These are phyloP conservation scores for Synanceia verrucosa DNA, from an alignment of 2,797 vertebrate genomes.

Conservation along the genomic window DNA sequence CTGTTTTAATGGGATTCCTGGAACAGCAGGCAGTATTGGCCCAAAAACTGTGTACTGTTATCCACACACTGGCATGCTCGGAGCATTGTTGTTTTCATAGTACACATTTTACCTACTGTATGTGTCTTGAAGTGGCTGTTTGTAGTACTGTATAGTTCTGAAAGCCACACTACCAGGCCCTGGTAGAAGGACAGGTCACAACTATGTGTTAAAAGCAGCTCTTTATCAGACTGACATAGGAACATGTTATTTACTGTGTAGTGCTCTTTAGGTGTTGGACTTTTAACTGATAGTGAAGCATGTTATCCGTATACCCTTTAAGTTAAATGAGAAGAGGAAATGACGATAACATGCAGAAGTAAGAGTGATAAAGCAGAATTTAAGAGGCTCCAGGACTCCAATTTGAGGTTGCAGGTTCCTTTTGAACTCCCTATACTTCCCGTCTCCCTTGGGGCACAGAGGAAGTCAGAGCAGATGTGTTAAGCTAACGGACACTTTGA, in stretches of 20 bases:
- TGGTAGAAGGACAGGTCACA: not conserved
- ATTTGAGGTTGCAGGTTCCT: slow-evolving; percentile 61
- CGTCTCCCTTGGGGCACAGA: slow-evolving; percentile 52
- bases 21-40: slow-evolving; percentile 34
- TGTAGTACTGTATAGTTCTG: not conserved
- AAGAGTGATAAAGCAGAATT: slow-evolving; percentile 31
- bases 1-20: slow-evolving; percentile 61
- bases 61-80: not conserved
- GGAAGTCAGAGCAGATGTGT: slow-evolving; percentile 78
- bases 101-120: not conserved
- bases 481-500: slow-evolving; percentile 66
- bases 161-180: not conserved
- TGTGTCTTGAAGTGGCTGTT: not conserved
- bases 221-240: not conserved
- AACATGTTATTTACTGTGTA: not conserved
- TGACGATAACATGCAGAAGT: slow-evolving; percentile 20
- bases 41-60: not conserved
- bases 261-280: not conserved
- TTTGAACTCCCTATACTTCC: slow-evolving; percentile 79
- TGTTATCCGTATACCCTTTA: not conserved
- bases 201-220: not conserved
- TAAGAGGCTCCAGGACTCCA: slow-evolving; percentile 32
- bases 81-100: not conserved
- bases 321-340: slow-evolving; percentile 15
- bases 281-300: not conserved